Base-by-base conservation (phyloP, 2,888 invertebrate genomes). In the Machimus atricapillus region DNA sequence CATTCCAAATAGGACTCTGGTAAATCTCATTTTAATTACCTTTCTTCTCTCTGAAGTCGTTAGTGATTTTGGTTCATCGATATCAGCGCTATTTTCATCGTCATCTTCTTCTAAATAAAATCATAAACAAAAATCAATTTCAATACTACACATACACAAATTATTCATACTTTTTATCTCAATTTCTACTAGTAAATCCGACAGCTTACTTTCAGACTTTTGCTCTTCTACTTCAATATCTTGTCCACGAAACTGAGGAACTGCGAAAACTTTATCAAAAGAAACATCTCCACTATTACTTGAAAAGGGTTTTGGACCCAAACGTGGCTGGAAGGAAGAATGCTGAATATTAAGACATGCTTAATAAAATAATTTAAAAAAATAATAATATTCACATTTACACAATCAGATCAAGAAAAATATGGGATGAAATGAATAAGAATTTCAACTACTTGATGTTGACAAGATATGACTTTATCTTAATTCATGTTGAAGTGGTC, bases 231-330 rank as follows among this genome's bases (percentile, higher is more conserved):
- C 91, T 87, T 91, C 86, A 52, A 90, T 92, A 89, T 91, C 92
- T 88, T 91, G 92, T 83, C 92, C 95, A 0, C 96, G 96, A 0
- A 95, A 96, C 1, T 95, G 93, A 0, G 97, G 97, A 8, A 97
- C 97, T 0, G 96, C 95, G 91, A 97, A 97, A 34, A 97, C 96
- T 91, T 96, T 96, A 91, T 96, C 96, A 90, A 97, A 96, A 0
- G 95, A 95, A 90, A 96, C 96, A 90, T 96, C 95, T 87, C 96
- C 96, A 5, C 96, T 94, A 46, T 96, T 95, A 73, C 96, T 96
- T 9, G 97, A 96, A 92, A 97, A 97, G 37, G 97, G 97, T 91
- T 97, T 97, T 58, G 97, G 97, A 2, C 97, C 97, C 78, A 97
- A 94, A 34, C 97, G 95, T 76, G 97, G 97, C 97, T 97, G 93